phyloP scores from a whole-genome alignment of 2,113 vertebrate species.

The Myotis brandtii region DNA sequence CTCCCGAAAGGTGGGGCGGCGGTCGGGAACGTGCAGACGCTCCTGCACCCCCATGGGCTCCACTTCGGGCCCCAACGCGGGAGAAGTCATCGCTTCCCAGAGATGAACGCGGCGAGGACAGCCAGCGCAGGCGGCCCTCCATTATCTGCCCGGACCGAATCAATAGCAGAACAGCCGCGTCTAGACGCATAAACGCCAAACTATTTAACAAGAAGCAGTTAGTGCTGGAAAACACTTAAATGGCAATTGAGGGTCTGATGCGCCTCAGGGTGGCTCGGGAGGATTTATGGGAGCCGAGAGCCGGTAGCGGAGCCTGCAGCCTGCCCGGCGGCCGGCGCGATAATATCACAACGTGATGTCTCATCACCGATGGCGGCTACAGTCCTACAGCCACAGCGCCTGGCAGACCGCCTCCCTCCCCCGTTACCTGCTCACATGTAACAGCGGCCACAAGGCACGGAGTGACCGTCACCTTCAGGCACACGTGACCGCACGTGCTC shows the following conservation, averaged over 20 bases:
- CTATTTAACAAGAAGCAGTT: slow-evolving; percentile 89
- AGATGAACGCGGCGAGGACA: slow-evolving; percentile 78
- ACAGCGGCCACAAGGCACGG: fast-evolving
- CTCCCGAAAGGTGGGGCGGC: fast-evolving
- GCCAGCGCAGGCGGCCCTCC: slow-evolving; percentile 78
- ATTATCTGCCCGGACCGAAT: slow-evolving; percentile 86
- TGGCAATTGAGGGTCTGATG: slow-evolving; percentile 90
- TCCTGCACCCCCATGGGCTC: not conserved
- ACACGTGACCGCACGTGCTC: fast-evolving
- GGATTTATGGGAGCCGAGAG: slow-evolving; percentile 90
- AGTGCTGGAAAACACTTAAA: slow-evolving; percentile 91
- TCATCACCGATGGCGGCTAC: fast-evolving
- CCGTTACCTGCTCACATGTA: too few species aligned
- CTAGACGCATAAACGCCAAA: slow-evolving; percentile 90
- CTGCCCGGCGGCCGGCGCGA: slow-evolving; percentile 87
- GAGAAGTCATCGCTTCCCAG: slow-evolving; percentile 42
- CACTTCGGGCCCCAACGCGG: fast-evolving
- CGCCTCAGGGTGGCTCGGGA: slow-evolving; percentile 91
- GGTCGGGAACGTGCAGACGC: fast-evolving
- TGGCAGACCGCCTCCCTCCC: not conserved
- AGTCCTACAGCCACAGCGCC: fast-evolving
- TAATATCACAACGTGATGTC: fast-evolving
- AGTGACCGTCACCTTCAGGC: fast-evolving
- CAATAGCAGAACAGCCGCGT: slow-evolving; percentile 87
- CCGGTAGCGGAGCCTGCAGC: slow-evolving; percentile 90